Base-by-base conservation (phyloP, 2,888 invertebrate species). In the Heliconius charithonia region DNA sequence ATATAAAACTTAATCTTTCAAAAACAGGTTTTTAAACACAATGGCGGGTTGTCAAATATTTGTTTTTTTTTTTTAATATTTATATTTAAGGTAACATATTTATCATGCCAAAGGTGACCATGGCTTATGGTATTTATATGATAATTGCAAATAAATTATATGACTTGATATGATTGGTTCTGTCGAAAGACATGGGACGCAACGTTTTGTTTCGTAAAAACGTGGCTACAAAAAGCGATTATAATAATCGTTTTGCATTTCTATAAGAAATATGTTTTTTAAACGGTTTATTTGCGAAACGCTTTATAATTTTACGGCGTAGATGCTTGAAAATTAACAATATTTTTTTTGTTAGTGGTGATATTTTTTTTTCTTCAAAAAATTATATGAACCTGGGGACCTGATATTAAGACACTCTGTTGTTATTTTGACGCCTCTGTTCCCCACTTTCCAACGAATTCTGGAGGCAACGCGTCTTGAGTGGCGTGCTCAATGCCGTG, bases 121-220 rank as follows among this genome's bases (percentile, higher is more conserved):
- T 45, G 41, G 41, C 74, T 22, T 41, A 63, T 74, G 45, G 74
- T 63, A n/a, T 74, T 74, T 74, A 63, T 62, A 63, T 63, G 37
- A 63, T 74, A 45, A 45, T 74, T 27, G 41, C 63, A 27, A 45
- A 25, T 62, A 63, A 65, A 74, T 45, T 74, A 63, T 27, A 74
- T 45, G 63, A 13, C 16, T 59, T 25, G 29, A 72, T n/a, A 32
- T 72, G 25, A 72, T 74, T 74, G 74, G 74, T 27, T 74, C 74
- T 74, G 74, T 65, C 25, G 74, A 74, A 74, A 63, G 27, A 45
- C 27, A 13, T 27, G 37, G 73, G 41, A 45, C 59, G 59, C n/a
- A 74, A 62, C 19, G 32, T 63, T 45, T 74, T 6, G 45, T 74
- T 63, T 74, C 63, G 63, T 74, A 63, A 74, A 7, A 63, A 10